Evolutionary conservation across 2,113 vertebrate species (phyloP).

Genomic region (Lethenteron reissneri): DNA sequence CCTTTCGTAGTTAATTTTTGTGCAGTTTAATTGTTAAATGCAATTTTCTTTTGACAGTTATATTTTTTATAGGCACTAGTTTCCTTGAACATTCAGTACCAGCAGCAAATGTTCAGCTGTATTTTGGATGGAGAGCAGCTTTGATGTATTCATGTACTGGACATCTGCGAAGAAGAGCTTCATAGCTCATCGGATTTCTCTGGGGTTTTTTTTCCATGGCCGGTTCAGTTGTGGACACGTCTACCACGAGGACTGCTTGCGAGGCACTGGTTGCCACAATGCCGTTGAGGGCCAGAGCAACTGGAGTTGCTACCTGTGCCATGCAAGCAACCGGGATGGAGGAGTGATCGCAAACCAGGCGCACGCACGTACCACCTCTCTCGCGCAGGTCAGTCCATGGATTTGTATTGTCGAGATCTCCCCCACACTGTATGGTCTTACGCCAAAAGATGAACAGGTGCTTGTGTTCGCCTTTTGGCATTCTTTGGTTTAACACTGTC

Average conservation of each 20-base stretch:
- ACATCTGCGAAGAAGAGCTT: not conserved
- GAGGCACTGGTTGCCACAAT: slow-evolving; percentile 39
- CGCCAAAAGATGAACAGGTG: no score
- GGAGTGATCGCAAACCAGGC: slow-evolving; percentile 24
- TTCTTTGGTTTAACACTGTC: no score
- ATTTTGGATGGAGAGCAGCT: not conserved
- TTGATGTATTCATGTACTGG: not conserved
- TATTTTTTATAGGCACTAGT: not conserved
- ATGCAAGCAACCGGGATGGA: slow-evolving; percentile 36
- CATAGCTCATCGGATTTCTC: not conserved
- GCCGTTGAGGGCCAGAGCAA: slow-evolving; percentile 26
- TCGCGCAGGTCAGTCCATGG: slow-evolving; percentile 41
- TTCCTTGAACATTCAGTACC: not conserved
- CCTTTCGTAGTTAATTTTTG: not conserved
- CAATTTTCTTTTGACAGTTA: not conserved
- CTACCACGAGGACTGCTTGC: slow-evolving; percentile 71
- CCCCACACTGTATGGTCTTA: no score
- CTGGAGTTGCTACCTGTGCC: slow-evolving; percentile 84
- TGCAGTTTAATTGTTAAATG: not conserved
- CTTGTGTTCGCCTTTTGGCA: no score
- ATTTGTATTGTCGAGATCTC: no score
- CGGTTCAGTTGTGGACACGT: slow-evolving; percentile 67
- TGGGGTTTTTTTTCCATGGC: slow-evolving; percentile 9
- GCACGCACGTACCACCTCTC: slow-evolving; percentile 22
- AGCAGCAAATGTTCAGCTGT: not conserved